A percentile compares a stretch with the other conserved stretches of the same genome.
These are phyloP conservation scores for Poliocrania exsul DNA, from an alignment of 2,797 vertebrate genomes.

Conservation along the genomic window DNA sequence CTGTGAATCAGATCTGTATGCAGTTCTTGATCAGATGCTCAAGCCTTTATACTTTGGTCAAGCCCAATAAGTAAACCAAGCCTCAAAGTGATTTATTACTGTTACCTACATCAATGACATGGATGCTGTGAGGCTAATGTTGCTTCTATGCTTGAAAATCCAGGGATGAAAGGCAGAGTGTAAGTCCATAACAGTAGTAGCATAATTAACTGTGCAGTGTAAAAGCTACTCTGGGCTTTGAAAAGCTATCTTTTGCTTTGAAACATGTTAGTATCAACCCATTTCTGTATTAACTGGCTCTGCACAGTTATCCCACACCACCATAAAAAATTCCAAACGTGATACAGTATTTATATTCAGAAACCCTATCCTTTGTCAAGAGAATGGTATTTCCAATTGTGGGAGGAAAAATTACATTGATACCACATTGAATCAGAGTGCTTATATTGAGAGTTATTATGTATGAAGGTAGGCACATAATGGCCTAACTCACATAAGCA, in stretches of 20 bases:
- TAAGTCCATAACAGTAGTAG: not conserved
- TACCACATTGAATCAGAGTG: not conserved
- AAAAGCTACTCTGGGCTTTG: slow-evolving; percentile 23
- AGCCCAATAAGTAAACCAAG: not conserved
- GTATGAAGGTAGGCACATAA: not conserved
- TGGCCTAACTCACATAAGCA: not conserved
- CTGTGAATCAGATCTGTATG: not conserved
- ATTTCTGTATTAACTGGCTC: slow-evolving; percentile 11
- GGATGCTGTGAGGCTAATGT: not conserved
- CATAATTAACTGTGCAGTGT: not conserved
- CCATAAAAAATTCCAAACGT: slow-evolving; percentile 36
- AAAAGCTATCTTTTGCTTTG: slow-evolving; percentile 20
- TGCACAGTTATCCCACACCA: not conserved
- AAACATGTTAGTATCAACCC: not conserved
- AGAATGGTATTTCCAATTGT: not conserved
- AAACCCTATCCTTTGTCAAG: not conserved
- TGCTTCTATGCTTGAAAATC: not conserved
- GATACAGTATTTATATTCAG: not conserved
- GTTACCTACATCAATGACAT: slow-evolving; percentile 16
- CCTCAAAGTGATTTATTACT: slow-evolving; percentile 20
- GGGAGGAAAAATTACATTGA: not conserved
- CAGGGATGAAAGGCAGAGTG: not conserved
- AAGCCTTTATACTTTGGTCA: not conserved
- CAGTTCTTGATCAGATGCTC: not conserved
- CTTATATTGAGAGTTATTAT: not conserved